Percentiles rank a stretch among this genome's conserved stretches.
phyloP scores from a whole-genome alignment of 2,888 invertebrate genomes.

The Apamea crenata region DNA sequence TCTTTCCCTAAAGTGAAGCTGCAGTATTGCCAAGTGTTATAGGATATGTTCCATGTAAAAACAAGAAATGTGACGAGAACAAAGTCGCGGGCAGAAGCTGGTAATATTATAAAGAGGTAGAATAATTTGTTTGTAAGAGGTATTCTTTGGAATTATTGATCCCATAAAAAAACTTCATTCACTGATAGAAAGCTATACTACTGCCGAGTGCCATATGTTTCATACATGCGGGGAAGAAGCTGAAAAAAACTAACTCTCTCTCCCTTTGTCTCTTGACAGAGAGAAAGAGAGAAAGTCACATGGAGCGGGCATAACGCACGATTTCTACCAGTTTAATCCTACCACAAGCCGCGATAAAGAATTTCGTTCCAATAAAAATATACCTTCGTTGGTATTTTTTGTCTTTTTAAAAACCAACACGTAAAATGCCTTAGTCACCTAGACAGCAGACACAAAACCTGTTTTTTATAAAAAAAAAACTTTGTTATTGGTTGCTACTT shows the following conservation, averaged over 20 bases:
- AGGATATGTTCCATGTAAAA: no score
- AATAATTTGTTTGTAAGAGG: background rate
- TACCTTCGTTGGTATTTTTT: background rate
- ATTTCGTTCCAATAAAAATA: background rate
- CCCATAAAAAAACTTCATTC: no score
- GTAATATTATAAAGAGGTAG: background rate
- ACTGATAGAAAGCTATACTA: no score
- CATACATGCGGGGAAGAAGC: background rate
- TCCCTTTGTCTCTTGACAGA: background rate
- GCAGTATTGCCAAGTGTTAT: no score
- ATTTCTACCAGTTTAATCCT: background rate
- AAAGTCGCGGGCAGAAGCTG: background rate
- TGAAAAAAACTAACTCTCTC: background rate
- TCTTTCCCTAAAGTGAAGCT: no score
- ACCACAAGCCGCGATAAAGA: background rate
- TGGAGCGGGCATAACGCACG: background rate
- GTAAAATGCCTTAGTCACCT: background rate
- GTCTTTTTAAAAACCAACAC: background rate
- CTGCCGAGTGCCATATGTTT: no score
- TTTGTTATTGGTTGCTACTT: background rate
- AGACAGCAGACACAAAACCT: background rate
- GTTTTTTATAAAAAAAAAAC: slow-evolving; percentile 2
- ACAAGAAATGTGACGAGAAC: background rate
- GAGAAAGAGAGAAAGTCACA: background rate
- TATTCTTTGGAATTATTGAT: background rate